Conservation (phyloP, 92 coral and sea anemone genomes). For the Phymanthus crucifer region DNA sequence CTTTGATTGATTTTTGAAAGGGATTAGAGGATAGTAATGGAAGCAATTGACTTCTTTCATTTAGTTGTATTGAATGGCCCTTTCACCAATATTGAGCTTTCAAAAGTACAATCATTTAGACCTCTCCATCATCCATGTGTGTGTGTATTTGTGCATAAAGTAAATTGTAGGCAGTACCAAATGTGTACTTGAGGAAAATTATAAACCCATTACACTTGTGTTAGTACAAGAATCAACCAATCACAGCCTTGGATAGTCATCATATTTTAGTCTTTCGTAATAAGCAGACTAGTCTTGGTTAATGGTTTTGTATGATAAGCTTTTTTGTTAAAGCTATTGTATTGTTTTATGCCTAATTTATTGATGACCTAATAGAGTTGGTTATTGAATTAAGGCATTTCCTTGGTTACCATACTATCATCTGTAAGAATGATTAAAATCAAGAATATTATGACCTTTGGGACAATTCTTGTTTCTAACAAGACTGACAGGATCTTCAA, state of each 20-base stretch:
- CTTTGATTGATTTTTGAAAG: background rate
- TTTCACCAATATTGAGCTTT: background rate
- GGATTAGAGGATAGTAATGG: background rate
- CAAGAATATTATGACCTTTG: background rate
- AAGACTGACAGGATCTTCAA: background rate
- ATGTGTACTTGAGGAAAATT: background rate
- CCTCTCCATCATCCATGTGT: background rate
- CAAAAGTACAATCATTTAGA: background rate
- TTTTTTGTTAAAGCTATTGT: background rate
- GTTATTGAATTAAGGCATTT: background rate
- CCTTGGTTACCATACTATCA: background rate
- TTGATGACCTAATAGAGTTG: background rate
- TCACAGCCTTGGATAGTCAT: background rate
- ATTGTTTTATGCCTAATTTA: background rate
- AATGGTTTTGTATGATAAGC: conserved; percentile 2
- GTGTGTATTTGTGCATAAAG: background rate
- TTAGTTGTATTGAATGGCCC: background rate
- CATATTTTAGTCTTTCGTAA: background rate
- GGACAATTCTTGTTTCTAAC: background rate
- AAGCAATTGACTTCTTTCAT: background rate
- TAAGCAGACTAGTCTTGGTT: background rate
- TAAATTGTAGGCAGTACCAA: background rate
- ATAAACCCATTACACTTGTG: background rate
- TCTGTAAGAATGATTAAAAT: background rate
- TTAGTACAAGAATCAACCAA: background rate